phyloP scores from a whole-genome alignment of 2,797 vertebrate species.

The Odontamblyopus lacepedii region DNA sequence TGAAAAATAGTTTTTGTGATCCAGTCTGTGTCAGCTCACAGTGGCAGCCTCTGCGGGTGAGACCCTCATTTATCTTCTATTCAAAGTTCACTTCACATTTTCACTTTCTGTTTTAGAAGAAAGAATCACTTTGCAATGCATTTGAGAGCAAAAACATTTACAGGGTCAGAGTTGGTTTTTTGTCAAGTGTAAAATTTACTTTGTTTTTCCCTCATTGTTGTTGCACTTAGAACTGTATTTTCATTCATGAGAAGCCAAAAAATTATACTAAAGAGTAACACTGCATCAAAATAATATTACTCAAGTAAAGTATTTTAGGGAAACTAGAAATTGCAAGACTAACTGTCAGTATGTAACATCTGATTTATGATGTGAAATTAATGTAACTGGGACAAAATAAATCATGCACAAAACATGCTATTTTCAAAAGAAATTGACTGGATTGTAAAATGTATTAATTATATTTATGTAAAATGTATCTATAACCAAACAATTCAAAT shows the following conservation, averaged over 20 bases:
- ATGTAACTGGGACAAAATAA: no score
- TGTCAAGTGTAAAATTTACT: no score
- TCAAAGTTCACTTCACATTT: slow-evolving; percentile 26
- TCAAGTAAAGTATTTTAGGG: no score
- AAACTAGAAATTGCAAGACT: no score
- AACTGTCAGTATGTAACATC: no score
- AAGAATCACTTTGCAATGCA: slow-evolving; percentile 8
- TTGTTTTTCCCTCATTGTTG: no score
- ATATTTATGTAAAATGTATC: background rate
- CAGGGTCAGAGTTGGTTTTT: background rate
- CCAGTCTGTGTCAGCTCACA: slow-evolving; percentile 19
- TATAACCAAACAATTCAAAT: background rate
- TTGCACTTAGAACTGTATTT: background rate
- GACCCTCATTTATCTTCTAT: slow-evolving; percentile 18
- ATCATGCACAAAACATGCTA: no score
- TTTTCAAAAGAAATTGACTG: no score
- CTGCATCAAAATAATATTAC: no score
- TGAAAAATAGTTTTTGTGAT: slow-evolving; percentile 37
- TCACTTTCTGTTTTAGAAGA: background rate
- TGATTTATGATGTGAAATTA: no score
- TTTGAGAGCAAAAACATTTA: slow-evolving; percentile 40
- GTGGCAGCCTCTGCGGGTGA: slow-evolving; percentile 8
- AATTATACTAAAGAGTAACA: no score
- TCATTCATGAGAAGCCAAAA: no score
- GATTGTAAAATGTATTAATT: background rate